Evolutionary conservation across 2,888 invertebrate genomes (phyloP).

Genomic region (Idaea dimidiata): DNA sequence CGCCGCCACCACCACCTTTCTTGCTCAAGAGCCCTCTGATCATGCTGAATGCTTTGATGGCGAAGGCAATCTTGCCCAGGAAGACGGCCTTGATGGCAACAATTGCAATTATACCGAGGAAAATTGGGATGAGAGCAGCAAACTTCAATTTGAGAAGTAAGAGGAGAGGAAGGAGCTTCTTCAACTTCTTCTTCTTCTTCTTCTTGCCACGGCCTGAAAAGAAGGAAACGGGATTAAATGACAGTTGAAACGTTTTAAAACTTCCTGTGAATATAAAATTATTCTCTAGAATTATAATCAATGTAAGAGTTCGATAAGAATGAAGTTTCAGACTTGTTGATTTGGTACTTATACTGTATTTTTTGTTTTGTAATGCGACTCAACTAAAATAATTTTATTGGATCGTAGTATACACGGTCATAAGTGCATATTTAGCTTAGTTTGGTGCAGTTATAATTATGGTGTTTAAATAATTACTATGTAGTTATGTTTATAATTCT

Average conservation of each 20-base stretch:
- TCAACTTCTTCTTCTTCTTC: constrained; percentile 90
- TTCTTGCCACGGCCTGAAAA: constrained; percentile 87
- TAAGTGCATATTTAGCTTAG: neutral
- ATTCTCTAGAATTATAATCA: no score
- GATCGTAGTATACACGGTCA: no score
- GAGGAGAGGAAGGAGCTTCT: constrained; percentile 87
- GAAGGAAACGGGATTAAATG: constrained; percentile 12
- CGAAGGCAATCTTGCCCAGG: constrained; percentile 91
- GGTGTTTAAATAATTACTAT: neutral
- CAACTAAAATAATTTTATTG: no score
- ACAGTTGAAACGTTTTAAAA: neutral
- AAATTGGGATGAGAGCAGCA: constrained; percentile 87
- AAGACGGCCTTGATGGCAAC: constrained; percentile 91
- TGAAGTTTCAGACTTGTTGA: no score
- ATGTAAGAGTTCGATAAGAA: no score
- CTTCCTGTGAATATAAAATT: neutral
- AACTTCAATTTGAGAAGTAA: constrained; percentile 89
- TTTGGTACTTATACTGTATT: no score
- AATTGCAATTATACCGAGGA: constrained; percentile 87
- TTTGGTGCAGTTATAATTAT: neutral
- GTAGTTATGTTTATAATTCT: neutral
- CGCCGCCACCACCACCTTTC: constrained; percentile 48
- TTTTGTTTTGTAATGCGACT: no score
- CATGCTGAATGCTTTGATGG: constrained; percentile 85
- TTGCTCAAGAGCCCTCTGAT: constrained; percentile 85